Evolutionary conservation across 1,140 invertebrate species (phyloP).

Genomic region (Anoplophora glabripennis): DNA sequence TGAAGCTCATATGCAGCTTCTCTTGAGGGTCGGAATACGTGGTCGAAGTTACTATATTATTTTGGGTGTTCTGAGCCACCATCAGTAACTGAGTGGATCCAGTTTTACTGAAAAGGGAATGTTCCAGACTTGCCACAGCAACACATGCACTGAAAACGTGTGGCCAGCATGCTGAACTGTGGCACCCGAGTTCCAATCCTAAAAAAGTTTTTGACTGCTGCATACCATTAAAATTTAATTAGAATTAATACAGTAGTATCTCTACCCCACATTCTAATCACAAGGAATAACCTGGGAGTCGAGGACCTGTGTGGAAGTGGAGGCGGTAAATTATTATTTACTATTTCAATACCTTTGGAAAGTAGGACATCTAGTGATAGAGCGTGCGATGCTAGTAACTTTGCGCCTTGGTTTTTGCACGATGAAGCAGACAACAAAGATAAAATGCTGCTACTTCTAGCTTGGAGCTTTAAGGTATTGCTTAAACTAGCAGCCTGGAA

Average conservation of each 20-base stretch:
- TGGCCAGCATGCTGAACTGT: constrained; percentile 88
- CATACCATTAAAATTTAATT: neutral
- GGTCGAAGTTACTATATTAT: constrained; percentile 45
- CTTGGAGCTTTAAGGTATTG: constrained; percentile 75
- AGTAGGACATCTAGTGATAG: constrained; percentile 85
- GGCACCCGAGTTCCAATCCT: constrained; percentile 85
- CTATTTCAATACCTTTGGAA: constrained; percentile 45
- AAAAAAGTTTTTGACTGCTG: constrained; percentile 50
- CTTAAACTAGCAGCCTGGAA: constrained; percentile 67
- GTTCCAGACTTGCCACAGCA: constrained; percentile 87
- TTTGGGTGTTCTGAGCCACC: constrained; percentile 53
- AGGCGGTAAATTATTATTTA: neutral
- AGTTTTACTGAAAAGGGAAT: constrained; percentile 76
- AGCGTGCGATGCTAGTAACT: constrained; percentile 79
- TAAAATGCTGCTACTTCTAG: constrained; percentile 78
- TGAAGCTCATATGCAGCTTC: constrained; percentile 52
- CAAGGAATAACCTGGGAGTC: neutral
- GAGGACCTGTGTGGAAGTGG: neutral
- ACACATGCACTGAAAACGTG: constrained; percentile 88
- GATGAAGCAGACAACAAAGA: constrained; percentile 74
- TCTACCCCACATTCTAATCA: neutral
- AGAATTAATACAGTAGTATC: neutral
- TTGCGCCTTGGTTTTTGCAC: constrained; percentile 66
- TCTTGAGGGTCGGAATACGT: constrained; percentile 47
- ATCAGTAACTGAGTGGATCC: constrained; percentile 50